phyloP scores from a whole-genome alignment of 2,113 vertebrate species.

The Megaleporinus macrocephalus region DNA sequence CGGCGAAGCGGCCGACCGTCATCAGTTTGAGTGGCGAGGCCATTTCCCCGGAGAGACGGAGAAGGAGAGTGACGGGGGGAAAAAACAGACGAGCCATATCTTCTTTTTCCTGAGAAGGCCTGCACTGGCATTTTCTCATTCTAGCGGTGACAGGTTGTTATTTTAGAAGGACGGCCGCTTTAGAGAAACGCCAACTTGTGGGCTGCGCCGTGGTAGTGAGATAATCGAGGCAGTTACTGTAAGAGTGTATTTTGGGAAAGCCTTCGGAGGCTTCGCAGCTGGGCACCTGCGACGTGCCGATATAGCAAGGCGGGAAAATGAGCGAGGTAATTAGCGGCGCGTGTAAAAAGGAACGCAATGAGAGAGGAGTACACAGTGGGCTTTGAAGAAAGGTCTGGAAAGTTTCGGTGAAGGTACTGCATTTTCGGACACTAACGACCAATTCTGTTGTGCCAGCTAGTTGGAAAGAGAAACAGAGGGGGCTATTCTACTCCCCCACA shows the following conservation, averaged over 20 bases:
- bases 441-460: no score
- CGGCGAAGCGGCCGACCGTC: not conserved
- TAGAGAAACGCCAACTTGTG: no score
- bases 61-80: conserved; percentile 6
- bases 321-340: not conserved
- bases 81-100: not conserved
- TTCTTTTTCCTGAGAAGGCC: not conserved
- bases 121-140: not conserved
- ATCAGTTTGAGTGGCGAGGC: not conserved
- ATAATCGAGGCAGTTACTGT: not conserved
- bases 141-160: conserved; percentile 2
- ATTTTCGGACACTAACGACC: no score
- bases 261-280: not conserved
- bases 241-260: not conserved
- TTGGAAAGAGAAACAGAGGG: no score
- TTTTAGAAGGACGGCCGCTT: not conserved
- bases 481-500: no score
- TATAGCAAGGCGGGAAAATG: not conserved
- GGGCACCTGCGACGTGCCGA: not conserved
- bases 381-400: not conserved
- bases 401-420: no score
- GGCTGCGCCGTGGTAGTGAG: not conserved
- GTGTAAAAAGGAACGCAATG: not conserved
- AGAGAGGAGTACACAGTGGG: not conserved
- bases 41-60: not conserved